Evolutionary conservation across 1,140 invertebrate genomes (phyloP).

Genomic region (Formica selysi): DNA sequence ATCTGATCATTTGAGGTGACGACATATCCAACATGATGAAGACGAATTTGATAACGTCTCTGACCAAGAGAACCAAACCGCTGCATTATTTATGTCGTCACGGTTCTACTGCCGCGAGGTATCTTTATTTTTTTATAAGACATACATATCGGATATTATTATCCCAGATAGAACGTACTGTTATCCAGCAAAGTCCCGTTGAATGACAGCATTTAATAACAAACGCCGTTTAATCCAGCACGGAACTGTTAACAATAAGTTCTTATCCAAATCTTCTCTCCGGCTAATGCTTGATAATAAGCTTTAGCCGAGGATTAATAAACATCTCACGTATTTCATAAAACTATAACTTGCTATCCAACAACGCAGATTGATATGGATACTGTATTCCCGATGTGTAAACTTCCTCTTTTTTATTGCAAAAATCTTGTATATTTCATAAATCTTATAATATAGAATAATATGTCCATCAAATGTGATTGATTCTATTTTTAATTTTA

Average conservation of each 20-base stretch:
- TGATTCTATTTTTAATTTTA: not conserved
- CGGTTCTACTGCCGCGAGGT: constrained; percentile 21
- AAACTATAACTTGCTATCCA: constrained; percentile 2
- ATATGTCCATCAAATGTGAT: not conserved
- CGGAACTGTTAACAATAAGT: constrained; percentile 6
- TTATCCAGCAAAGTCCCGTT: not conserved
- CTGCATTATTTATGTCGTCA: constrained; percentile 20
- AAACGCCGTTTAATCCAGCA: constrained; percentile 27
- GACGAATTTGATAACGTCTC: not conserved
- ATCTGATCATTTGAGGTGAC: constrained; percentile 32
- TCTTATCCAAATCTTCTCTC: constrained; percentile 24
- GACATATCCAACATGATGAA: not conserved
- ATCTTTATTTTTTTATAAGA: not conserved
- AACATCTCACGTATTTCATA: constrained; percentile 31
- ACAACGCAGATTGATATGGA: not conserved
- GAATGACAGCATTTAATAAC: constrained; percentile 28
- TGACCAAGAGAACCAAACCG: constrained; percentile 24
- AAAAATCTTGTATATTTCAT: not conserved
- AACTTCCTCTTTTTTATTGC: not conserved
- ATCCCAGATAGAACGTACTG: not conserved
- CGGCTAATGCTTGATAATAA: constrained; percentile 34
- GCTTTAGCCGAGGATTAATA: constrained; percentile 34
- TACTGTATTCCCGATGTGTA: not conserved
- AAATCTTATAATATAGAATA: not conserved
- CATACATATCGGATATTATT: not conserved